Conservation (phyloP, 2,888 invertebrate species). For the Aplocera efformata region DNA sequence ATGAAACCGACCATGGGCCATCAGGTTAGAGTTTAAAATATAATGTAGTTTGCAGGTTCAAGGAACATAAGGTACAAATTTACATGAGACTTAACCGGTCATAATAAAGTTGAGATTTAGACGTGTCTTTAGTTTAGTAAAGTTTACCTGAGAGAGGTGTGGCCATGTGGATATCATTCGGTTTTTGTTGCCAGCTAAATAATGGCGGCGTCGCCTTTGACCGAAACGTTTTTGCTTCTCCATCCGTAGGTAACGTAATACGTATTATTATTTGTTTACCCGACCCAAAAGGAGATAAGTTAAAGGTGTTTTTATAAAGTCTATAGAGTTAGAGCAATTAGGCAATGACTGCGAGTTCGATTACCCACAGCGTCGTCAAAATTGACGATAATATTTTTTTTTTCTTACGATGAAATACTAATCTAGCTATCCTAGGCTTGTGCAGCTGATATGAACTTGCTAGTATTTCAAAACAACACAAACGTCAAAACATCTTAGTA, state of each 20-base stretch:
- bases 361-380: too few species aligned
- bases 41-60: not conserved
- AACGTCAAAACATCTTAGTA: too few species aligned
- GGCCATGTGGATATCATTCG: slow-evolving; percentile 43
- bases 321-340: too few species aligned
- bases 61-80: not conserved
- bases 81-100: not conserved
- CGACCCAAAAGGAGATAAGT: not conserved
- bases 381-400: too few species aligned
- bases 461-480: too few species aligned
- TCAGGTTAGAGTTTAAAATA: not conserved
- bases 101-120: slow-evolving; percentile 6
- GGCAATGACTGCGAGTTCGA: too few species aligned
- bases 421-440: too few species aligned
- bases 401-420: too few species aligned
- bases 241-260: slow-evolving; percentile 22
- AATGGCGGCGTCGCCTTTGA: slow-evolving; percentile 39
- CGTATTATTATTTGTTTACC: not conserved
- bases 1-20: not conserved
- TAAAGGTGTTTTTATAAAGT: not conserved
- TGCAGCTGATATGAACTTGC: too few species aligned
- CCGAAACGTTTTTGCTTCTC: slow-evolving; percentile 29
- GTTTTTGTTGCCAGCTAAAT: slow-evolving; percentile 31
- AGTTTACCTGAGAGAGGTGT: slow-evolving; percentile 49
- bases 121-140: slow-evolving; percentile 1